Percentiles rank a stretch among this genome's conserved stretches.
phyloP scores from a whole-genome alignment of 37 sponge, comb jelly and placozoan genomes.

The Cliona cf. orientalis region DNA sequence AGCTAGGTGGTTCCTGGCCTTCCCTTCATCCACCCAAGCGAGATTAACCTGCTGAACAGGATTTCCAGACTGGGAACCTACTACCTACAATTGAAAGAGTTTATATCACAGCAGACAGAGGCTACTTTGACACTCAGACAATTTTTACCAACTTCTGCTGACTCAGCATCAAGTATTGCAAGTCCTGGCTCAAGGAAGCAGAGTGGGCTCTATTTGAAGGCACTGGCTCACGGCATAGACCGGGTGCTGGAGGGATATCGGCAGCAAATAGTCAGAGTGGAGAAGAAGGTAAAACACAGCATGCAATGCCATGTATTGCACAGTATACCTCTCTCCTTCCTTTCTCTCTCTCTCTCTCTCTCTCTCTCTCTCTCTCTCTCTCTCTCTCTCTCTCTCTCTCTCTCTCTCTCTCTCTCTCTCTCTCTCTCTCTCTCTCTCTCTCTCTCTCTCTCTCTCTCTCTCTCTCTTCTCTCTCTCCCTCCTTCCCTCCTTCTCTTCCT shows the following conservation, averaged over 20 bases:
- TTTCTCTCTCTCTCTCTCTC: not conserved
- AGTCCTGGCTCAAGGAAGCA: not conserved
- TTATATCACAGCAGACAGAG: conserved; percentile 53
- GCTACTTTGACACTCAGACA: conserved; percentile 20
- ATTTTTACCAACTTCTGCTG: not conserved
- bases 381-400: not conserved
- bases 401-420: not conserved
- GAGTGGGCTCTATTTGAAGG: conserved; percentile 62
- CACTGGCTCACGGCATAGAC: conserved; percentile 70
- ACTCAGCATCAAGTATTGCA: not conserved
- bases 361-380: not conserved
- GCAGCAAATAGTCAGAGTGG: conserved; percentile 53
- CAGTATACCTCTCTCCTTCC: not conserved
- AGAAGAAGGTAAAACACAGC: conserved; percentile 63
- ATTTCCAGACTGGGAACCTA: conserved; percentile 72
- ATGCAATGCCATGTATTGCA: too few relatives aligned
- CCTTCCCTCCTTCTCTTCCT: not conserved
- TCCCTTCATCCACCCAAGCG: conserved; percentile 82
- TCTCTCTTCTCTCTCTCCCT: not conserved
- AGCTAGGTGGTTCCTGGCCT: conserved; percentile 54
- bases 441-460: not conserved
- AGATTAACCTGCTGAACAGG: conserved; percentile 65
- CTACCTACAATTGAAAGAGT: conserved; percentile 60
- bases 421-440: not conserved
- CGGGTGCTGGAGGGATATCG: conserved; percentile 62